Percentiles rank a stretch among this genome's conserved stretches.
These are phyloP conservation scores for Melanaphis sacchari DNA, from an alignment of 1,140 invertebrate species.

Conservation along the genomic window DNA sequence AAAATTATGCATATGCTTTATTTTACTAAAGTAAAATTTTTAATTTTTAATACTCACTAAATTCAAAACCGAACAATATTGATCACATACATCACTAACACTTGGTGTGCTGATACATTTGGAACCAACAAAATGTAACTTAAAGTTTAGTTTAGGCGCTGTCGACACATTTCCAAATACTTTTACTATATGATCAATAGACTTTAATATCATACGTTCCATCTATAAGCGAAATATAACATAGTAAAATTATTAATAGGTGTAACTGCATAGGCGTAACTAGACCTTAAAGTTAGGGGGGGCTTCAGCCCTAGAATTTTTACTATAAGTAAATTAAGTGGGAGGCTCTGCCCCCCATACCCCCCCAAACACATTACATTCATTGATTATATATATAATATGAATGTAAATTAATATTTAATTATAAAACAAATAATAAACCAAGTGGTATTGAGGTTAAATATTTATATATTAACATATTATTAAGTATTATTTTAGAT, in stretches of 20 bases:
- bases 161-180: conserved; percentile 63
- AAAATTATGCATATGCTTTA: background rate
- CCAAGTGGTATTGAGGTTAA: no score
- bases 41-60: conserved; percentile 53
- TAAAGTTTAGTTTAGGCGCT: conserved; percentile 67
- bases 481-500: no score
- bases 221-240: conserved; percentile 35
- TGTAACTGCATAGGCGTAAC: no score
- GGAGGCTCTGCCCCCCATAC: no score
- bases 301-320: no score
- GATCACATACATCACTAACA: conserved; percentile 62
- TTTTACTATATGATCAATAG: conserved; percentile 66
- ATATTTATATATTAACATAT: no score
- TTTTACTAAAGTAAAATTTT: background rate
- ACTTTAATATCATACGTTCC: conserved; percentile 64
- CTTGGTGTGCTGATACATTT: conserved; percentile 64
- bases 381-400: no score
- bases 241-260: background rate
- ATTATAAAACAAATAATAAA: no score
- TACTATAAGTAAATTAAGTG: no score
- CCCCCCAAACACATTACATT: no score
- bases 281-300: no score
- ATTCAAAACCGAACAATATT: conserved; percentile 54
- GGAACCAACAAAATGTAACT: conserved; percentile 64
- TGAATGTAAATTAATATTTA: no score